Conservation (phyloP, 2,113 vertebrate species). For the Crocuta crocuta region DNA sequence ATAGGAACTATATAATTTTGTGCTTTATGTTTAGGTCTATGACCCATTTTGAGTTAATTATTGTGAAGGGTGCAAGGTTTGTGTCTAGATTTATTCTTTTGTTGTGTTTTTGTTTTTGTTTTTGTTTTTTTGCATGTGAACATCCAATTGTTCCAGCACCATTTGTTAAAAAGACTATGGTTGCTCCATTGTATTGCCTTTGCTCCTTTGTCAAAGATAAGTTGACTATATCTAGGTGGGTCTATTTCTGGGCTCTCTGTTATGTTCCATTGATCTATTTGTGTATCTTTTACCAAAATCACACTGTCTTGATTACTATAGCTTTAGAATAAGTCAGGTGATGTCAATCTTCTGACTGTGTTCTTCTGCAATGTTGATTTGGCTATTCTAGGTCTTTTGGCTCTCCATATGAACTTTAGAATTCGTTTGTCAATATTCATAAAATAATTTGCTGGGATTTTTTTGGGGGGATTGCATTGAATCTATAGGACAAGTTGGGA, state of each 20-base stretch:
- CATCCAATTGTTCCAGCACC: not conserved
- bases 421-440: not conserved
- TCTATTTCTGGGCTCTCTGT: slow-evolving; percentile 6
- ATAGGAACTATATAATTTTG: not conserved
- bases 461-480: not conserved
- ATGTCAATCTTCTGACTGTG: not conserved
- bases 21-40: not conserved
- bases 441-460: not conserved
- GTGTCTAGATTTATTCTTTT: not conserved
- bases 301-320: not conserved
- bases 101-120: not conserved
- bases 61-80: not conserved
- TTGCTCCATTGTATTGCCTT: not conserved
- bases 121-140: not conserved
- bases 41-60: not conserved
- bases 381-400: not conserved
- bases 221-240: not conserved
- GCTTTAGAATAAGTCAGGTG: not conserved
- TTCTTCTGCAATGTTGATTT: not conserved
- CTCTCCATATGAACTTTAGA: not conserved
- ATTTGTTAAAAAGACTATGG: not conserved
- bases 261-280: not conserved
- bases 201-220: not conserved
- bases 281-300: not conserved
- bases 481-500: not conserved